A percentile compares a stretch with the other conserved stretches of the same genome.
Evolutionary conservation across 2,797 vertebrate species (phyloP).

Genomic region (Pipistrellus pipistrellus): DNA sequence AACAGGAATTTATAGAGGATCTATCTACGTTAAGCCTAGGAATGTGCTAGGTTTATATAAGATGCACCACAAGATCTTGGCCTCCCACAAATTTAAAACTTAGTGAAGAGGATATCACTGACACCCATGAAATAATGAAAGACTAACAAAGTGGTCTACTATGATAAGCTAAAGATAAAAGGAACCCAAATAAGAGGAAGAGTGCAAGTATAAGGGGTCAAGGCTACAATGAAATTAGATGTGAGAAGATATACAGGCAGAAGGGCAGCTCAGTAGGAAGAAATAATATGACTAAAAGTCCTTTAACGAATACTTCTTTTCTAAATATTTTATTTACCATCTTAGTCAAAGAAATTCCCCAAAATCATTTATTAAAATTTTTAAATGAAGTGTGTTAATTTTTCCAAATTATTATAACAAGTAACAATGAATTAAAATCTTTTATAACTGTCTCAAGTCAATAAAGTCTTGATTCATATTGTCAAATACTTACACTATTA

Average conservation of each 20-base stretch:
- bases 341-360: background rate
- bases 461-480: background rate
- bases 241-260: background rate
- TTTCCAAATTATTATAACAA: constrained; percentile 46
- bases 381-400: background rate
- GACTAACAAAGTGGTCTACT: background rate
- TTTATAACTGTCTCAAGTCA: constrained; percentile 24
- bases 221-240: background rate
- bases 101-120: background rate
- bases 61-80: background rate
- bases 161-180: background rate
- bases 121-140: background rate
- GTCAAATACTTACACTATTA: constrained; percentile 24
- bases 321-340: constrained; percentile 12
- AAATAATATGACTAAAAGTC: background rate
- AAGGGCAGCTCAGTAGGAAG: background rate
- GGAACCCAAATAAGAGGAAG: background rate
- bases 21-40: constrained; percentile 29
- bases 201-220: background rate
- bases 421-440: constrained; percentile 25
- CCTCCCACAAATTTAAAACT: background rate
- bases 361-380: background rate
- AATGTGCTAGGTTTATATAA: background rate
- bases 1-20: constrained; percentile 27
- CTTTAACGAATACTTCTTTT: constrained; percentile 14